phyloP scores from a whole-genome alignment of 1,140 invertebrate genomes.

The Carposina sasakii region DNA sequence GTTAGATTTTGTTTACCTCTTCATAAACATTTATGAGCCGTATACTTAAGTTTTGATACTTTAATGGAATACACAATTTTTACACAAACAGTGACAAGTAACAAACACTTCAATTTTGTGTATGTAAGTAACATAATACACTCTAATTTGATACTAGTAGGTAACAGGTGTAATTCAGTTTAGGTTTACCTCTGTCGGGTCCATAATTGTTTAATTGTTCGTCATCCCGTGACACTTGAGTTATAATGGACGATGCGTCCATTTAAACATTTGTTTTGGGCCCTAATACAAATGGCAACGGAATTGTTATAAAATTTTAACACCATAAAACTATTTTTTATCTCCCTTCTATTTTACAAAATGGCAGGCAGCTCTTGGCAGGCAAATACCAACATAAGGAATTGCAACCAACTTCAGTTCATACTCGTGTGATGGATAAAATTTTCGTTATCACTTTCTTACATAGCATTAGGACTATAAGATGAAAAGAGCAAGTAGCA shows the following conservation, averaged over 20 bases:
- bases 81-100: too few species aligned
- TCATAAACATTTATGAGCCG: too few species aligned
- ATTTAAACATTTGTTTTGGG: constrained; percentile 78
- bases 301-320: constrained; percentile 66
- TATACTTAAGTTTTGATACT: too few species aligned
- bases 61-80: too few species aligned
- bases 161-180: constrained; percentile 72
- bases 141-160: constrained; percentile 67
- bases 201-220: constrained; percentile 93
- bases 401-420: constrained; percentile 54
- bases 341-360: constrained; percentile 72
- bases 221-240: constrained; percentile 96
- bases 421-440: too few species aligned
- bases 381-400: constrained; percentile 69
- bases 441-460: too few species aligned
- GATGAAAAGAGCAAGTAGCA: too few species aligned
- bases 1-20: constrained; percentile 67
- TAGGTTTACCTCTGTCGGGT: constrained; percentile 91
- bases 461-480: too few species aligned
- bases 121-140: constrained; percentile 66
- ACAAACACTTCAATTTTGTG: too few species aligned
- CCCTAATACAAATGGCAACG: constrained; percentile 67
- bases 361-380: constrained; percentile 68
- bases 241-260: constrained; percentile 99
- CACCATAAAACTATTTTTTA: constrained; percentile 74